Evolutionary conservation across 2,888 invertebrate genomes (phyloP), one percentile per base, ranked within the genome.

Genomic region (Lochmaea crataegi): DNA sequence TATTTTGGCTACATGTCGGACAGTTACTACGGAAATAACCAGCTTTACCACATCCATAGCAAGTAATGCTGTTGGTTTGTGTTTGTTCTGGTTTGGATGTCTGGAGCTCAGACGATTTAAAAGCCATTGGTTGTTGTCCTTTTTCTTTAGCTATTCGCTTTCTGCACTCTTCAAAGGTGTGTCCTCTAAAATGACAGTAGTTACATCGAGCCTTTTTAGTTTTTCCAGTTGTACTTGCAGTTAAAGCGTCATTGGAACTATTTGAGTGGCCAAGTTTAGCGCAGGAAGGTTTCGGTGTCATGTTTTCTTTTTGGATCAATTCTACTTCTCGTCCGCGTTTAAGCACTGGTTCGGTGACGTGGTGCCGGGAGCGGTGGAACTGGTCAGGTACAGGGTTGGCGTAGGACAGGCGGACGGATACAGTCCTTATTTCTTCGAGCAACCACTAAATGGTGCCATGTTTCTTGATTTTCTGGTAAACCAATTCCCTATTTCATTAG

Each of bases 151-250:
- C 60, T 68, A 60, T 7, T 2, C 63, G 57, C 42, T 70, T 73
- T 18, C 73, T 18, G 41, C 70, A 65, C 12, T 66, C 63, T 12
- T 60, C 51, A 1, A 56, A 14, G 7, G 22, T 61, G 18, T 73
- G 70, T 53, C 65, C 68, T 16, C 65, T n/a, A 9, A 41, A 60
- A 14, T 56, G 58, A 64, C 69, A 72, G 38, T 38, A 72, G 16
- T 42, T 60, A 38, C 72, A 72, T 41, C 72, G 11, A 18, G 10
- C 14, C 38, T 38, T 57, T 16, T 53, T 72, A n/a, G 32, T 42
- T 3, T 53, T 41, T 11, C 10, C 42, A 16, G 14, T 41, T 16
- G 16, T 18, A 26, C 11, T n/a, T 2, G 14, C 18, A 11, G 18
- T 26, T 14, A n/a, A 14, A 16, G 60, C 5, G 38, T n/a, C 3